Percentiles rank a stretch among this genome's conserved stretches.
These are phyloP conservation scores for Benthosema pterotum DNA, from an alignment of 2,797 vertebrate species.

Conservation along the genomic window DNA sequence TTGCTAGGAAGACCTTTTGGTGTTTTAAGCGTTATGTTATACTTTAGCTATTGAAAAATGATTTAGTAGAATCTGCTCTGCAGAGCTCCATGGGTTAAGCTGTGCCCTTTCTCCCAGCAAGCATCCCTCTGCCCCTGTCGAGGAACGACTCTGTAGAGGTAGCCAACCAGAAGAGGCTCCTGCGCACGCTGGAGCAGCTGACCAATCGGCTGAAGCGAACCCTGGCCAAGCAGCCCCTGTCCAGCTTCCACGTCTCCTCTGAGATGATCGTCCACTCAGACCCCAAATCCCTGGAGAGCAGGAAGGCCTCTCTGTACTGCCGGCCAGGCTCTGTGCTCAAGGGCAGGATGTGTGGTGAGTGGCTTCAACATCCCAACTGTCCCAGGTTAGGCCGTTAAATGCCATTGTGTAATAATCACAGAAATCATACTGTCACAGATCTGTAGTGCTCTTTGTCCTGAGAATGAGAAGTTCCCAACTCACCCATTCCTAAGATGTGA, in stretches of 20 bases:
- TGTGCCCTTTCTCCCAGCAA: conserved; percentile 87
- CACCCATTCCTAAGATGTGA: no score
- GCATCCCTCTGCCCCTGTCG: conserved; percentile 91
- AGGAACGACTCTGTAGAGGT: conserved; percentile 93
- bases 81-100: conserved; percentile 35
- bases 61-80: no score
- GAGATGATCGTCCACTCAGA: conserved; percentile 93
- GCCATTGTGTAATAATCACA: no score
- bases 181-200: conserved; percentile 91
- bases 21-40: no score
- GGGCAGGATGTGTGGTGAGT: conserved; percentile 95
- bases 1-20: no score
- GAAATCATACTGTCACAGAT: no score
- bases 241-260: conserved; percentile 90
- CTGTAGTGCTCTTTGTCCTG: no score
- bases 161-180: conserved; percentile 91
- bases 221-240: conserved; percentile 89
- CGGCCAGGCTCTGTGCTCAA: conserved; percentile 92
- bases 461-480: no score
- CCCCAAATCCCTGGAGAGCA: conserved; percentile 91
- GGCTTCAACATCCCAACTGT: neutral
- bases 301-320: conserved; percentile 90
- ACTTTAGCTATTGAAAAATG: no score
- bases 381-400: no score
- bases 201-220: conserved; percentile 93